A percentile compares a stretch with the other conserved stretches of the same genome.
These are phyloP conservation scores for Drosophila birchii DNA, from an alignment of 2,888 invertebrate species.

Conservation along the genomic window DNA sequence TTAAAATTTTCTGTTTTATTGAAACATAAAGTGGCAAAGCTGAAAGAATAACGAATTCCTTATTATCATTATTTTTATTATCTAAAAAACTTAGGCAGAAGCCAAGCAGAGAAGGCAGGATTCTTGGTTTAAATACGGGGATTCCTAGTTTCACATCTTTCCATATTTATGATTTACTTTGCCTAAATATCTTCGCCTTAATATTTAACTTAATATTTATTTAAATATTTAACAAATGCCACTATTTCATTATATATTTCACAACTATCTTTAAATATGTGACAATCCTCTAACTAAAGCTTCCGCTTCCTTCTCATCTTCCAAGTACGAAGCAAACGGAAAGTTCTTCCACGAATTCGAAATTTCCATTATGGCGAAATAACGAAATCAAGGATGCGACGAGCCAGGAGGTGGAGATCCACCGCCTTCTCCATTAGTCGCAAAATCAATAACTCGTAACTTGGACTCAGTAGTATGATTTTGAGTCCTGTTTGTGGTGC, in stretches of 20 bases:
- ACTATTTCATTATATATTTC: not conserved
- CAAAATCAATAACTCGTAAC: slow-evolving; percentile 59
- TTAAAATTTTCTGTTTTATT: not conserved
- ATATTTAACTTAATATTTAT: too few relatives aligned
- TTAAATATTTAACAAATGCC: too few relatives aligned
- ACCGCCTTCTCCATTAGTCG: slow-evolving; percentile 4
- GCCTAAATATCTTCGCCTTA: too few relatives aligned
- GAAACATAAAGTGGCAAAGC: not conserved
- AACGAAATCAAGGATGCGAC: slow-evolving; percentile 10
- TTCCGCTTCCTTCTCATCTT: slow-evolving; percentile 21
- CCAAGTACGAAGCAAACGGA: not conserved
- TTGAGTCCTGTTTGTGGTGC: slow-evolving; percentile 18
- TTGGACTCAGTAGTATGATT: slow-evolving; percentile 26
- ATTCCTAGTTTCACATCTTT: too few relatives aligned
- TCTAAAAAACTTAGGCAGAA: too few relatives aligned
- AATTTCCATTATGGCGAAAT: slow-evolving; percentile 61
- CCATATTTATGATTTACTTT: too few relatives aligned
- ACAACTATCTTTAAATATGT: not conserved
- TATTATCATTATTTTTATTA: too few relatives aligned
- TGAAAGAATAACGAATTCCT: too few relatives aligned
- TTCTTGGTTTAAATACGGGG: too few relatives aligned
- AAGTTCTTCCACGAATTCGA: slow-evolving; percentile 22
- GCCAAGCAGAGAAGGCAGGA: too few relatives aligned
- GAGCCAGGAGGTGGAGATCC: not conserved
- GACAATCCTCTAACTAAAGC: not conserved